Conservation (phyloP, 2,797 vertebrate species). For the Spondyliosoma cantharus region DNA sequence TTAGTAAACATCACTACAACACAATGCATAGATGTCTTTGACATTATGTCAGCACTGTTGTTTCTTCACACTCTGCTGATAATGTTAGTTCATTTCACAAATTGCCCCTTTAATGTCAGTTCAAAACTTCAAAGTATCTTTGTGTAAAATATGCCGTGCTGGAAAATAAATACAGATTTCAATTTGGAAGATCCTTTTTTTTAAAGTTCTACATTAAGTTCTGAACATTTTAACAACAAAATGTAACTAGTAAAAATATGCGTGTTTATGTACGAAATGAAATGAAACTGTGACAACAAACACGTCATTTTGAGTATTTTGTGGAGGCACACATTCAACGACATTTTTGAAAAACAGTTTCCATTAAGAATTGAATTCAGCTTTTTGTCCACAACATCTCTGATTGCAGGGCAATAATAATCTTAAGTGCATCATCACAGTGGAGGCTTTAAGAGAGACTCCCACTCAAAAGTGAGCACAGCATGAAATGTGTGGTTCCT, state of each 20-base stretch:
- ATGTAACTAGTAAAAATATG: not conserved
- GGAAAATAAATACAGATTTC: not conserved
- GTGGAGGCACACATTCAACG: not conserved
- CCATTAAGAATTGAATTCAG: conserved; percentile 26
- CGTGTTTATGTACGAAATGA: not conserved
- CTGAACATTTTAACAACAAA: not conserved
- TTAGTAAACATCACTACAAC: no score
- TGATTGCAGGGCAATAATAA: conserved; percentile 38
- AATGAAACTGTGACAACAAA: not conserved
- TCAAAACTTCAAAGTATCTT: not conserved
- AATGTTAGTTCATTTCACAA: no score
- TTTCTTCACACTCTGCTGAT: no score
- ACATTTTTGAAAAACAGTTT: not conserved
- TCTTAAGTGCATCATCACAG: conserved; percentile 39
- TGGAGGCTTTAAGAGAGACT: conserved; percentile 49
- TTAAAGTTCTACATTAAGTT: not conserved
- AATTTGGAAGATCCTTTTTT: not conserved
- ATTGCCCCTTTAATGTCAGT: not conserved
- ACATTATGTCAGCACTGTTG: no score
- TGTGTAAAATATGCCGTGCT: not conserved
- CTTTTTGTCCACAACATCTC: conserved; percentile 19
- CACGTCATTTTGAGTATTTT: not conserved
- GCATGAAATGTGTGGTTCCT: conserved; percentile 54
- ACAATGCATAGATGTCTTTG: no score
- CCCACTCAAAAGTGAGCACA: conserved; percentile 56